Percentiles rank a stretch among this genome's conserved stretches.
These are phyloP conservation scores for Vulpes vulpes DNA, from an alignment of 2,113 vertebrate species.

Conservation along the genomic window DNA sequence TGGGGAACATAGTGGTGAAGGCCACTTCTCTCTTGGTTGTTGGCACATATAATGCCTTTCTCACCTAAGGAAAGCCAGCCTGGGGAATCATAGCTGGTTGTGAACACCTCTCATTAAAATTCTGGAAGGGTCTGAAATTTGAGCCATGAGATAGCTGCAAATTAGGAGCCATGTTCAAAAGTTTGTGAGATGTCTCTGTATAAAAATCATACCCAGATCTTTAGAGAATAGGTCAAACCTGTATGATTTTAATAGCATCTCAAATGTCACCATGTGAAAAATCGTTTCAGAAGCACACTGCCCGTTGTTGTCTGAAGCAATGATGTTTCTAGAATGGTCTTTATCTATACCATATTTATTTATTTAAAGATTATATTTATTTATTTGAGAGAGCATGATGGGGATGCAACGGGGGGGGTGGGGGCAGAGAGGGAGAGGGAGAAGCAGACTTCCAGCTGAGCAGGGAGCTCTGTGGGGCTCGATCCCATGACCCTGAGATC, in stretches of 20 bases:
- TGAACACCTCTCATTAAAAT: neutral
- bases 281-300: neutral
- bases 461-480: neutral
- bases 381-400: neutral
- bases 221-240: neutral
- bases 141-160: neutral
- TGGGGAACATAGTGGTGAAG: neutral
- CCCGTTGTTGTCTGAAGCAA: neutral
- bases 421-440: neutral
- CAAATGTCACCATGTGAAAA: neutral
- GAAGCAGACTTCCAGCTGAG: neutral
- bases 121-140: constrained; percentile 25
- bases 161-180: neutral
- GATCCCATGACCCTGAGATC: neutral
- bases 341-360: neutral
- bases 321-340: neutral
- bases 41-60: fast-evolving
- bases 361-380: neutral
- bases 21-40: neutral
- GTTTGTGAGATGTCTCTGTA: neutral
- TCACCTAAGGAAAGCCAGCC: neutral
- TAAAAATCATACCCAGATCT: constrained; percentile 35
- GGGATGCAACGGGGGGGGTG: neutral
- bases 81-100: neutral
- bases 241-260: neutral